Evolutionary conservation across 2,888 invertebrate genomes (phyloP).

Genomic region (Parapristionchus giblindavisi): DNA sequence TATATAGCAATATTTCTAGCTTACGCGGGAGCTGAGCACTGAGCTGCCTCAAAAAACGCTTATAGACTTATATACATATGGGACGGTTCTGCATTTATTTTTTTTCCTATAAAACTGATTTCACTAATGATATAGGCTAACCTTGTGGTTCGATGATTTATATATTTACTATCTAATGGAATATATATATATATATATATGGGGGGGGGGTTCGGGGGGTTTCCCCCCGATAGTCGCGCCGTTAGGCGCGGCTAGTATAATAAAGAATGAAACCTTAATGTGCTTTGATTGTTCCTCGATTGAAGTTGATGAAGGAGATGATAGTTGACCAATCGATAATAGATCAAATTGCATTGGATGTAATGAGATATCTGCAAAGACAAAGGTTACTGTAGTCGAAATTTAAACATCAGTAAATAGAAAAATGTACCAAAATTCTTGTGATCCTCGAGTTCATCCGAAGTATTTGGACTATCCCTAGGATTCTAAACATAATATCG

Average conservation of each 20-base stretch:
- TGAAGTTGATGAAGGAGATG: background rate
- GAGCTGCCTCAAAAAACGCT: too few species aligned
- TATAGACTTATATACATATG: too few species aligned
- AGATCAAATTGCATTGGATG: slow-evolving; percentile 36
- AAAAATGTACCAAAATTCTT: background rate
- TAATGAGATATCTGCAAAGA: slow-evolving; percentile 14
- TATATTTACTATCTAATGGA: too few species aligned
- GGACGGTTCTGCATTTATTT: too few species aligned
- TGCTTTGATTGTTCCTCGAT: background rate
- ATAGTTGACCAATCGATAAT: background rate
- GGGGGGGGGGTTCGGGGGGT: too few species aligned
- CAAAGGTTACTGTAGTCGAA: background rate
- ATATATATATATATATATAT: too few species aligned
- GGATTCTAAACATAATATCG: background rate
- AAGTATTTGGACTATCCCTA: background rate
- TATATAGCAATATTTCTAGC: too few species aligned
- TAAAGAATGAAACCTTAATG: background rate
- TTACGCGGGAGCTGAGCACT: too few species aligned
- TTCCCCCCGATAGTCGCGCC: too few species aligned
- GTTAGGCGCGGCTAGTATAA: background rate
- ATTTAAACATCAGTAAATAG: background rate
- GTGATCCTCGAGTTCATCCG: background rate
- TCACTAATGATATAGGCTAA: too few species aligned
- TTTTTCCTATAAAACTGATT: too few species aligned
- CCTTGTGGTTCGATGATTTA: too few species aligned